phyloP scores from a whole-genome alignment of 2,888 invertebrate species.

The Norana najaformis region DNA sequence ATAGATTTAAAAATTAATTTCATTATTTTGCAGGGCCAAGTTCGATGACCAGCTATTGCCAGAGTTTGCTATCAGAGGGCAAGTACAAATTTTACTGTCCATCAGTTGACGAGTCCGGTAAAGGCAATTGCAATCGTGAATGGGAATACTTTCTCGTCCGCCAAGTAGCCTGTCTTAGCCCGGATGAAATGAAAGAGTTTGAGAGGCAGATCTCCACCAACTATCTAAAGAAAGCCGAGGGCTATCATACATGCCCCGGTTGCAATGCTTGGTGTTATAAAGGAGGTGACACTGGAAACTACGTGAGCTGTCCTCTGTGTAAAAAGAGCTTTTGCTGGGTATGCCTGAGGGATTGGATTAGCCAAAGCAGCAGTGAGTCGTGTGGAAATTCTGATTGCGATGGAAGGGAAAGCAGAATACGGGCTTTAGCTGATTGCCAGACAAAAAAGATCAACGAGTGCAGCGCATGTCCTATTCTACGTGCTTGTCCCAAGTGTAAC shows the following conservation, averaged over 20 bases:
- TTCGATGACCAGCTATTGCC: constrained; percentile 30
- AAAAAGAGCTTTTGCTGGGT: constrained; percentile 24
- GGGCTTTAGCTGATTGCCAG: neutral
- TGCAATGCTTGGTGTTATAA: constrained; percentile 27
- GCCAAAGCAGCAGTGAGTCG: too few species aligned
- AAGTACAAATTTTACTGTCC: constrained; percentile 27
- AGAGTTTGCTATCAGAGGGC: constrained; percentile 20
- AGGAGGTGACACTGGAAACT: neutral
- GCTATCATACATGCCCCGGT: constrained; percentile 25
- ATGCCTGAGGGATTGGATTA: neutral
- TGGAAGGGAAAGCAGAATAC: neutral
- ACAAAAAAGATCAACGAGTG: neutral
- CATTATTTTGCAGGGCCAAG: neutral
- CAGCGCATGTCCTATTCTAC: neutral
- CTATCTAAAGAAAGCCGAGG: neutral
- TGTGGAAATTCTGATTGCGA: constrained; percentile 23
- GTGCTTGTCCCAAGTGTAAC: constrained; percentile 29
- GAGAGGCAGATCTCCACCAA: constrained; percentile 23
- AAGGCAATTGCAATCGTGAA: neutral
- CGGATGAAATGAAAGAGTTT: constrained; percentile 25
- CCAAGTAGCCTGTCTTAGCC: constrained; percentile 27
- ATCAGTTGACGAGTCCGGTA: constrained; percentile 10
- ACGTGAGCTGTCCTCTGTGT: constrained; percentile 2
- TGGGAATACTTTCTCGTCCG: constrained; percentile 27
- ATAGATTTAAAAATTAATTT: neutral